Base-by-base conservation (phyloP, 2,888 invertebrate species). In the Alviniconcha strummeri region DNA sequence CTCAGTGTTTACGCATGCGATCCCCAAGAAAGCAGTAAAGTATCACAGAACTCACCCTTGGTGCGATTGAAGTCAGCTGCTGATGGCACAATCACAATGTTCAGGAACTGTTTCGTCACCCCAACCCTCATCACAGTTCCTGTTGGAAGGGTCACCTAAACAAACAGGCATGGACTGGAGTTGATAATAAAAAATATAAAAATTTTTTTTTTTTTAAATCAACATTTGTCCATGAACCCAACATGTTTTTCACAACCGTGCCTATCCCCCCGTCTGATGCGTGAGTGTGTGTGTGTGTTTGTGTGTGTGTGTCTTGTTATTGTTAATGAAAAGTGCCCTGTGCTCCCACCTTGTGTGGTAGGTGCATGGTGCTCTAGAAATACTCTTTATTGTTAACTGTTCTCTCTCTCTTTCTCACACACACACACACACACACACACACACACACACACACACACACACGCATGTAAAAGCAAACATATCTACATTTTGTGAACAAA, bases 61-160 rank as follows among this genome's bases (percentile, higher is more conserved):
- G 90, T 90, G 56, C 83, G 87, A 80, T 87, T 85, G 79, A 86
- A 88, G 74, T 90, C 90, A 17, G 83, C 57, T 57, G 88, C 84
- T n/a, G 90, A 89, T 6, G 89, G 85, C 69, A 81, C 77, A 13
- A 90, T 83, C 82, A 87, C 83, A 9, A 89, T 86, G 81, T 89
- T 87, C 13, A 90, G 78, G 82, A 86, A 87, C 11, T 85, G 82
- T 67, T 67, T 67, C 54, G 80, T 83, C 7, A 87, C 85, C 55
- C 84, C 82, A 4, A 88, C 87, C 6, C 83, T 86, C 64, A 89
- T 72, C 9, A 84, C 54, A 1, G 89, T 88, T 72, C 90, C 89
- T 19, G 86, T 87, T 57, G 89, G 90, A 19, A 90, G 81, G 17
- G 74, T 83, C n/a, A 89, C 84, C 89, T 90, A 76, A 17, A 79